Base-by-base conservation (phyloP, 2,113 vertebrate genomes). In the Nothobranchius kuhntae region DNA sequence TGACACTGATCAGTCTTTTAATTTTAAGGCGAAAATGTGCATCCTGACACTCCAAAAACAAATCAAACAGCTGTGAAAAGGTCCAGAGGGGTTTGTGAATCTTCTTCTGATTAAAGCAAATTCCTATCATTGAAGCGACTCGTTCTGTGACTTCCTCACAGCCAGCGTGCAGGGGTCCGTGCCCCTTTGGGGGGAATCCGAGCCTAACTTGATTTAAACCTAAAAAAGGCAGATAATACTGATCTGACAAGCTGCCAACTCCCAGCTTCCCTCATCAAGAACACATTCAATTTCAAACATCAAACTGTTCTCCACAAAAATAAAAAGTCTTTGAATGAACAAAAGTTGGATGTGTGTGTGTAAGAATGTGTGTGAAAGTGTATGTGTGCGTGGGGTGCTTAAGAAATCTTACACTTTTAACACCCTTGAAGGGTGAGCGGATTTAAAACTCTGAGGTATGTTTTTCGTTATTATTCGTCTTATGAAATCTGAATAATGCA, bases 121-220 rank as follows among this genome's bases (percentile, higher is more conserved):
- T 86, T 87, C 83, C 80, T 68, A 87, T 87, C 87, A 85, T 81
- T 82, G 72, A 87, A 73, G 81, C 84, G 78, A 82, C 73, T 78
- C 53, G 48, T 70, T 85, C 51, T 60, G 78, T 80, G 85, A 83
- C 82, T 78, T 83, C 77, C 58, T 74, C 57, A 60, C 75, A 13
- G 61, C 67, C 61, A 81, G 60, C 42, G 61, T 81, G 76, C 78
- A 75, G 64, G 65, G 70, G 86, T 85, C 85, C 71, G 26, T 56
- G 71, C 74, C 86, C 89, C 86, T 86, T 44, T 68, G 21, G 21
- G 7, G 86, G 87, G 90, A 90, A 82, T 83, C 61, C 47, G 13
- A 86, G 84, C 89, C 84, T 88, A 87, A 91, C 89, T 86, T 89
- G 79, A 81, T 85, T 90, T 83, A 80, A 85, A 87, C 86, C 84